Evolutionary conservation across 2,113 vertebrate genomes (phyloP).

Genomic region (Corythornis cristatus): DNA sequence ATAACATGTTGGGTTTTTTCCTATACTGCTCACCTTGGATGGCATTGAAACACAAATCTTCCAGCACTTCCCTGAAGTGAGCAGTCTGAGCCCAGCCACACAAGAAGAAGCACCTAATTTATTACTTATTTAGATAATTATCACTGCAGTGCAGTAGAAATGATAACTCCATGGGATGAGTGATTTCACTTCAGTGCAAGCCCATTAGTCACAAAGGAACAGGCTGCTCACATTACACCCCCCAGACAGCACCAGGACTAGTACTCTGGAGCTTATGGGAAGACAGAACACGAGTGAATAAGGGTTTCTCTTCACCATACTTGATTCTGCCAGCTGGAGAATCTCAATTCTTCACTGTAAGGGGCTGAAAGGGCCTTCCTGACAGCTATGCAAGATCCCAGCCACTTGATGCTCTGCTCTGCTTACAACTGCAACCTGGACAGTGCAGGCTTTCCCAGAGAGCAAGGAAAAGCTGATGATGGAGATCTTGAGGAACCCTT

Average conservation of each 20-base stretch:
- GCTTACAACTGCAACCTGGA: not conserved
- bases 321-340: not conserved
- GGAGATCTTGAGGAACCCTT: not conserved
- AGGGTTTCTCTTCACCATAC: not conserved
- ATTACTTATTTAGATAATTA: slow-evolving; percentile 38
- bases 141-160: not conserved
- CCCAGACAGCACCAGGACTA: not conserved
- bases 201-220: slow-evolving; percentile 12
- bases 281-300: not conserved
- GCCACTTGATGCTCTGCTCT: not conserved
- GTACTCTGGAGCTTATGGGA: not conserved
- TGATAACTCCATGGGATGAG: slow-evolving; percentile 33
- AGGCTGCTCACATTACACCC: not conserved
- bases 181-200: slow-evolving; percentile 39
- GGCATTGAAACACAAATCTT: not conserved
- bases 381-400: not conserved
- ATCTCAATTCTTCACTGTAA: not conserved
- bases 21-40: not conserved
- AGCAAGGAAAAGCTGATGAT: not conserved
- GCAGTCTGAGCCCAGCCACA: not conserved
- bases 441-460: not conserved
- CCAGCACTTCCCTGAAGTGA: not conserved
- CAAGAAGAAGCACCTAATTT: slow-evolving; percentile 25
- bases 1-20: not conserved
- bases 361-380: not conserved